Evolutionary conservation across 2,888 invertebrate species (phyloP).

Genomic region (Eupithecia insigniata): DNA sequence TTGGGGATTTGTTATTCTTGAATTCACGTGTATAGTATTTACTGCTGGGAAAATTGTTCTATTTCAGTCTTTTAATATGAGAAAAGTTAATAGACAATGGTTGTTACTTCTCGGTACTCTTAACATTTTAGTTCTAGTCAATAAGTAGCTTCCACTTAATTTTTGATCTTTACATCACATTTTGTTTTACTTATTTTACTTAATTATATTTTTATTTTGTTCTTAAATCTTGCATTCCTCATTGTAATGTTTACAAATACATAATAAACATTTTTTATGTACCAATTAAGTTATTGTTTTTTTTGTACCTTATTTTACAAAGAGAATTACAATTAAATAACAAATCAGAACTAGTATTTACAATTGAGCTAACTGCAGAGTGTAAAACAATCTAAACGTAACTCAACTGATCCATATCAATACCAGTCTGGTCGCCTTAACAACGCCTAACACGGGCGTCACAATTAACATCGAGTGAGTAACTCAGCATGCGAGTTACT

Average conservation of each 20-base stretch:
- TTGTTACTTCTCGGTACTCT: conserved; percentile 33
- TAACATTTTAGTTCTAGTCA: conserved; percentile 75
- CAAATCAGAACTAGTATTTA: too few relatives aligned
- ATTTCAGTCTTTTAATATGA: conserved; percentile 5
- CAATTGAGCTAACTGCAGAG: too few relatives aligned
- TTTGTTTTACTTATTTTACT: conserved; percentile 46
- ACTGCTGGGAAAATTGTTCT: background rate
- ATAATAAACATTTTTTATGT: conserved; percentile 46
- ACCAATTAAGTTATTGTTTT: conserved; percentile 39
- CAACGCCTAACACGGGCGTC: too few relatives aligned
- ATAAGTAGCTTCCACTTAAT: conserved; percentile 65
- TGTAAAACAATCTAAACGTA: too few relatives aligned
- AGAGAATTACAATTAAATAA: too few relatives aligned
- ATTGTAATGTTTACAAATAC: conserved; percentile 63
- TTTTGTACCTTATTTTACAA: too few relatives aligned
- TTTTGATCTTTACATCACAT: conserved; percentile 65
- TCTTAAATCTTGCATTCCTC: conserved; percentile 65
- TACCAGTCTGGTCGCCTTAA: too few relatives aligned
- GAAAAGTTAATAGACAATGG: conserved; percentile 12
- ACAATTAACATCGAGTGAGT: too few relatives aligned
- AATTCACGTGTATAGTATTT: background rate
- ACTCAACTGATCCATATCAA: too few relatives aligned
- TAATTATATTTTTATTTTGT: conserved; percentile 37
- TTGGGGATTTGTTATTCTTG: background rate
- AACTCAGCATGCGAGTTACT: too few relatives aligned